Evolutionary conservation across 1,140 invertebrate species (phyloP), one percentile per base, ranked within the genome.

Genomic region (Heliconius hermathena): DNA sequence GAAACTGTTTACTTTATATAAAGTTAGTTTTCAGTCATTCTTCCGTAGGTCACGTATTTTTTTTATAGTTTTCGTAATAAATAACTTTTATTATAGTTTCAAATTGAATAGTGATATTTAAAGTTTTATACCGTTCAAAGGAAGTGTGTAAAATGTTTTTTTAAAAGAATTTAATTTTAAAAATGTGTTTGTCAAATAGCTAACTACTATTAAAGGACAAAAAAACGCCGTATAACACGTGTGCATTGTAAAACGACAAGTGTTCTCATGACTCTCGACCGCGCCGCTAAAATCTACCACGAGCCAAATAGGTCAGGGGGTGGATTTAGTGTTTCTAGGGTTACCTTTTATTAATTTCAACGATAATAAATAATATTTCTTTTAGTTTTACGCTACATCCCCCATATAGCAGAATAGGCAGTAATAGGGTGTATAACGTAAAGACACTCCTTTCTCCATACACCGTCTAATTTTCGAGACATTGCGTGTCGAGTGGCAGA

Each of bases 301-400:
- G 74, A 72, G 79, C 75, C 79, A 81, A 81, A 77, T 81, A 49
- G 79, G 75, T 81, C 79, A 81, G 54, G 26, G 60, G 78, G 60
- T 66, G 60, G 11, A 66, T 66, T 66, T 29, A 49, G 26, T 29
- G 9, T 66, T 29, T 29, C 22, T 66, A 66, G 60, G 60, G 60
- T n/a, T 29, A 26, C 29, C 11, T 66, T 66, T 66, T 66, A 6
- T 16, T 46, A 16, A 16, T 16, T 16, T 46, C 41, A 46, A 46
- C 16, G 13, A 13, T 46, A 46, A 4, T 46, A 13, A 46, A 11
- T 11, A 41, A 41, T 46, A 46, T 13, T 46, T 13, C 3, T 46
- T 13, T 3, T 46, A 46, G 41, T 54, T 54, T 54, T 2, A 54
- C 52, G 13, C 52, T 54, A 54, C n/a, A 13, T 13, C 6, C 4